Evolutionary conservation across 2,113 vertebrate species (phyloP).

Genomic region (Tiliqua scincoides): DNA sequence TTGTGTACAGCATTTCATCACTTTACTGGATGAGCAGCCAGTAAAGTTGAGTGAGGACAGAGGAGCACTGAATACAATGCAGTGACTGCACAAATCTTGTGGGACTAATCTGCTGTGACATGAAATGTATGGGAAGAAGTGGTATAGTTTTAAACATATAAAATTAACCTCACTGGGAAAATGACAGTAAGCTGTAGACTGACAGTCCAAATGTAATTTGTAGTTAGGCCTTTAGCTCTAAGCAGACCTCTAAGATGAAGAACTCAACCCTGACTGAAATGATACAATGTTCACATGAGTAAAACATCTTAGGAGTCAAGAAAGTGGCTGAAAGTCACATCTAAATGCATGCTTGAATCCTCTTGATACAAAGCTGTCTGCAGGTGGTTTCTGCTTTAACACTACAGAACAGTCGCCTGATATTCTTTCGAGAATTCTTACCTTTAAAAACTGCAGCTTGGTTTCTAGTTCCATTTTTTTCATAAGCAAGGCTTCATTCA

Average conservation of each 20-base stretch:
- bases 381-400: not conserved
- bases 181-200: no score
- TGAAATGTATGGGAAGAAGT: no score
- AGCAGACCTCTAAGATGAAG: not conserved
- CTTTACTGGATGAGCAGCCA: no score
- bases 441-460: slow-evolving; percentile 87
- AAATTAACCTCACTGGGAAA: no score
- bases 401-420: not conserved
- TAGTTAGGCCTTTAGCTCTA: not conserved
- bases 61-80: no score
- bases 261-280: not conserved
- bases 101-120: no score
- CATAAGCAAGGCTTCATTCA: slow-evolving; percentile 82
- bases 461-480: slow-evolving; percentile 89
- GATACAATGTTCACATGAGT: not conserved
- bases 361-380: not conserved
- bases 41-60: no score
- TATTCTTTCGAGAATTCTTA: slow-evolving; percentile 49
- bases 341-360: not conserved
- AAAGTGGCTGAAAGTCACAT: no score
- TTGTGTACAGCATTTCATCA: no score
- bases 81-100: no score
- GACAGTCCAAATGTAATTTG: no score
- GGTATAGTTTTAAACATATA: no score
- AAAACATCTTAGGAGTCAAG: not conserved